Conservation (phyloP, 1,140 invertebrate species). For the Catajapyx aquilonaris region DNA sequence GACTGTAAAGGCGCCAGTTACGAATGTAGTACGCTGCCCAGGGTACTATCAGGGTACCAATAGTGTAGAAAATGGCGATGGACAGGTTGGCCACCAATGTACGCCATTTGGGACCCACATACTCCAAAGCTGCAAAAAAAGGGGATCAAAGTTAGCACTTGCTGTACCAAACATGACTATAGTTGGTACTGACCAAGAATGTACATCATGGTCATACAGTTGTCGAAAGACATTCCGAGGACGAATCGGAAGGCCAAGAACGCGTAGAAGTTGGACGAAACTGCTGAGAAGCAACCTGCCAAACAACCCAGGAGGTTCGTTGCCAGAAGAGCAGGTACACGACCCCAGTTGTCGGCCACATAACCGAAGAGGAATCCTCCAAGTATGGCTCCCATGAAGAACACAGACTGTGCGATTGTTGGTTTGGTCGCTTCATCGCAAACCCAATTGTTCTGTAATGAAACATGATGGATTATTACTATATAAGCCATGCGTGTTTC, state of each 20-base stretch:
- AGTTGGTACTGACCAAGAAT: conserved; percentile 45
- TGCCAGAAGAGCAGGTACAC: conserved; percentile 58
- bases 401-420: conserved; percentile 53
- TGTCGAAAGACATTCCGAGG: conserved; percentile 68
- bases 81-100: conserved; percentile 78
- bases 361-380: conserved; percentile 66
- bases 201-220: conserved; percentile 84
- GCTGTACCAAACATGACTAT: conserved; percentile 2
- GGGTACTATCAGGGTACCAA: conserved; percentile 49
- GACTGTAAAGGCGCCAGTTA: conserved; percentile 49
- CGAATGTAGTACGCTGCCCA: conserved; percentile 57
- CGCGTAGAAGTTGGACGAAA: conserved; percentile 36
- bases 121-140: conserved; percentile 48
- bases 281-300: conserved; percentile 49
- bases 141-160: background rate
- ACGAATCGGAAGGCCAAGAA: conserved; percentile 60
- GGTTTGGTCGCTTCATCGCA: conserved; percentile 52
- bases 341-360: conserved; percentile 61
- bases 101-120: conserved; percentile 66
- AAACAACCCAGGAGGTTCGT: conserved; percentile 52
- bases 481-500: background rate
- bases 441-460: conserved; percentile 54
- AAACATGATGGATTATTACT: conserved; percentile 5
- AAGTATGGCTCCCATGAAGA: conserved; percentile 65
- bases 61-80: conserved; percentile 67